These are phyloP conservation scores for Manis crassicaudata DNA, from an alignment of 2,797 vertebrate species.

Conservation along the genomic window DNA sequence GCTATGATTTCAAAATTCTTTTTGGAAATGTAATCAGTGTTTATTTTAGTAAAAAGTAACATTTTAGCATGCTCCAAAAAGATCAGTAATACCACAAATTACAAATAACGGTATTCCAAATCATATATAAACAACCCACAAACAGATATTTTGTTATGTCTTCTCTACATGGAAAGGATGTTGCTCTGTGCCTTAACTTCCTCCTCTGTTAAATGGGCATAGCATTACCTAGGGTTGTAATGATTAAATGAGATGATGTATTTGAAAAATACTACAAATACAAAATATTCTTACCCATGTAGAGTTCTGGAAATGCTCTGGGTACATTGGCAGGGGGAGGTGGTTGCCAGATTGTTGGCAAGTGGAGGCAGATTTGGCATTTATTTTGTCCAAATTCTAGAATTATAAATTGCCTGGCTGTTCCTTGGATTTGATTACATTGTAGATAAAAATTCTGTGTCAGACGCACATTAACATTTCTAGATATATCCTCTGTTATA, in stretches of 20 bases:
- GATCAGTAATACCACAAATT: slow-evolving; percentile 9
- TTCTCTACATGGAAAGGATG: background rate
- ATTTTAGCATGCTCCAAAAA: background rate
- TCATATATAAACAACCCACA: background rate
- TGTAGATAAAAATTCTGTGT: background rate
- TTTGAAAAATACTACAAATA: background rate
- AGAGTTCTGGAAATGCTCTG: background rate
- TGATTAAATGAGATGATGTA: background rate
- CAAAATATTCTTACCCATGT: background rate
- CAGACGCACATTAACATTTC: background rate
- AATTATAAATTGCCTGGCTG: background rate
- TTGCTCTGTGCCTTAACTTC: background rate
- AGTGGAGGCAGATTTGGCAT: background rate
- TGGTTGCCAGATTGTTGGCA: background rate
- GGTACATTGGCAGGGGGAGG: background rate
- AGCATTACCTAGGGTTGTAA: background rate
- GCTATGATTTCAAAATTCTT: slow-evolving; percentile 31
- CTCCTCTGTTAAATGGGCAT: background rate
- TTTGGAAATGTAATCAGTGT: background rate
- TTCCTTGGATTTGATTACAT: background rate
- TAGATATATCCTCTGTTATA: background rate
- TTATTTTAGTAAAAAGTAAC: slow-evolving; percentile 19
- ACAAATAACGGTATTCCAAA: background rate
- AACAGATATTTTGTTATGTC: background rate
- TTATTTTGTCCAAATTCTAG: background rate